Evolutionary conservation across 2,888 invertebrate species (phyloP), one percentile per base, ranked within the genome.

Genomic region (Andrena flavipes): DNA sequence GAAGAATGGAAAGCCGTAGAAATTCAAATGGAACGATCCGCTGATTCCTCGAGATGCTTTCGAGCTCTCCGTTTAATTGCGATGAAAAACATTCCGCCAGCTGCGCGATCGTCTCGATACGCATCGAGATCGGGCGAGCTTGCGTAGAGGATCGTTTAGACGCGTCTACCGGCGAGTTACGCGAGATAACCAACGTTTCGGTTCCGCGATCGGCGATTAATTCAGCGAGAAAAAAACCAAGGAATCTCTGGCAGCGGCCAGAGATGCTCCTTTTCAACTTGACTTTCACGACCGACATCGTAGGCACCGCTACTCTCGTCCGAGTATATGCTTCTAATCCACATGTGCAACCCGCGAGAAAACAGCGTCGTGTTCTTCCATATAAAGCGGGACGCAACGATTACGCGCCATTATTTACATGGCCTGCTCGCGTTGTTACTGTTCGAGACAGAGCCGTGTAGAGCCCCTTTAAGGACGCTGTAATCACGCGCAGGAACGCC

Each of bases 281-380:
- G 77, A 82, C 86, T 87, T 86, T 86, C 85, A 76, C 82, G 73
- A n/a, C 35, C 81, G 63, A 69, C 62, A 69, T 76, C 60, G 42
- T 1, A 5, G 42, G 59, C 26, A 23, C 72, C 72, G 59, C 20
- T 71, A n/a, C 63, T 79, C 81, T 82, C 71, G 49, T 64, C 33
- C 48, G 29, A 49, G 26, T 8, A n/a, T 48, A 20, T 23, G 69
- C 29, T 77, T 76, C 76, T 85, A 84, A 85, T 85, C 84, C 84
- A 84, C 84, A 84, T 88, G 84, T 81, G 74, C 84, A 81, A 35
- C 59, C 42, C 64, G 60, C 82, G 80, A 82, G 77, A 84, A 78
- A 76, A 56, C 54, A 29, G 23, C 71, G 56, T 69, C 23, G 70
- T 68, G 65, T 42, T n/a, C 68, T 16, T 64, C 80, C 80, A 81